Percentiles rank a stretch among this genome's conserved stretches.
Evolutionary conservation across 2,888 invertebrate genomes (phyloP).

Genomic region (Trachelus tabidus): DNA sequence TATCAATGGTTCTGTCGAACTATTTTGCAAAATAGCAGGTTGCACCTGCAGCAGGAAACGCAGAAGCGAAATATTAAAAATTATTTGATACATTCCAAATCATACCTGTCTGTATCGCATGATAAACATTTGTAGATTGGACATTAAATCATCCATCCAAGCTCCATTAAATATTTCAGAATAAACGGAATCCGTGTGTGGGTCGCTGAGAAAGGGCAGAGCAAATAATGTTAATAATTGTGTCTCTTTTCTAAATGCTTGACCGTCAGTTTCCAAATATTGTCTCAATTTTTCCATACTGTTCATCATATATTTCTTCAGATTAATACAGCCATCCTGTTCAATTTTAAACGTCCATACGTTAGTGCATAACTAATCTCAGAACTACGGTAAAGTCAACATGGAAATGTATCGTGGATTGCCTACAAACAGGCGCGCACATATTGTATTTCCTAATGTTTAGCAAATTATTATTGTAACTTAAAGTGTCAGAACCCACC

Average conservation of each 20-base stretch:
- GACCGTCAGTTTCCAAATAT: slow-evolving; percentile 65
- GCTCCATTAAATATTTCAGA: slow-evolving; percentile 65
- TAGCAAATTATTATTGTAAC: not conserved
- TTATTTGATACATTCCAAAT: not conserved
- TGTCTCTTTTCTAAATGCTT: slow-evolving; percentile 67
- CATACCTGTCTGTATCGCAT: slow-evolving; percentile 30
- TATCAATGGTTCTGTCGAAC: slow-evolving; percentile 15
- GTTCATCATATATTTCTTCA: slow-evolving; percentile 23
- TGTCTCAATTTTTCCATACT: slow-evolving; percentile 58
- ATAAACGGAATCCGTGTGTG: slow-evolving; percentile 68
- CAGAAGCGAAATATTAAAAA: not conserved
- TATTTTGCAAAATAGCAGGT: slow-evolving; percentile 3
- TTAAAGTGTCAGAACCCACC: not conserved
- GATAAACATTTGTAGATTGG: slow-evolving; percentile 36
- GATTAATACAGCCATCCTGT: not conserved
- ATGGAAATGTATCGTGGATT: not conserved
- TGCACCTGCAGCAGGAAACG: slow-evolving; percentile 1
- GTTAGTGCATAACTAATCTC: slow-evolving; percentile 3
- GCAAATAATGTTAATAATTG: slow-evolving; percentile 70
- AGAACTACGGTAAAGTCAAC: not conserved
- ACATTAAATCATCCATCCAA: slow-evolving; percentile 39
- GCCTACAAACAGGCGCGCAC: not conserved
- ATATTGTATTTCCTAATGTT: not conserved
- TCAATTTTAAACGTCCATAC: not conserved
- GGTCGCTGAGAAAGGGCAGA: slow-evolving; percentile 70